A percentile compares a stretch with the other conserved stretches of the same genome.
Conservation (phyloP, 1,140 invertebrate genomes). For the Polyergus mexicanus region DNA sequence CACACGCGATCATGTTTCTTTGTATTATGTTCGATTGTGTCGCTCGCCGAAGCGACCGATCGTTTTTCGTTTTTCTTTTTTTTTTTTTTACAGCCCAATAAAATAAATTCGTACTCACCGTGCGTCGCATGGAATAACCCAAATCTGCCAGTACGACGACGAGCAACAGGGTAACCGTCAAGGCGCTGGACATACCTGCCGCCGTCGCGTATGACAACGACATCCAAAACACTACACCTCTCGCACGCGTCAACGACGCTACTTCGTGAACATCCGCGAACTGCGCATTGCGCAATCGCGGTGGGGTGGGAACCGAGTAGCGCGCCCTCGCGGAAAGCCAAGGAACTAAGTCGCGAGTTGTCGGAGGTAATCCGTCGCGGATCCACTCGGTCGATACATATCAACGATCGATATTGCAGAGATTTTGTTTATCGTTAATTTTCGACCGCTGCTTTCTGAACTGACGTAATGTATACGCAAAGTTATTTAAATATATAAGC, state of each 20-base stretch:
- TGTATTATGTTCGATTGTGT: too few species aligned
- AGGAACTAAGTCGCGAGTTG: background rate
- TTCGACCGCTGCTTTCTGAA: too few species aligned
- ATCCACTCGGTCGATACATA: background rate
- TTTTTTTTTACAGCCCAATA: background rate
- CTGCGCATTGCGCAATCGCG: conserved; percentile 20
- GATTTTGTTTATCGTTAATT: too few species aligned
- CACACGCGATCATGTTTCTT: background rate
- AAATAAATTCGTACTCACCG: conserved; percentile 52
- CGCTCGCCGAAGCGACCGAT: background rate
- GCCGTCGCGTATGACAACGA: conserved; percentile 24
- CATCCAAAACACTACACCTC: conserved; percentile 24
- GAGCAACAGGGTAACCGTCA: conserved; percentile 54
- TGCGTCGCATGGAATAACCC: conserved; percentile 50
- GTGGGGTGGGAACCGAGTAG: conserved; percentile 26
- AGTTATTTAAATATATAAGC: too few species aligned
- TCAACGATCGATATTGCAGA: background rate
- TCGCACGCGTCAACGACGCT: conserved; percentile 51
- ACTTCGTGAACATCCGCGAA: conserved; percentile 11
- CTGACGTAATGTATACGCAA: too few species aligned
- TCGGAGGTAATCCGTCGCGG: too few species aligned
- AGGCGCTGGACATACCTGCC: conserved; percentile 64
- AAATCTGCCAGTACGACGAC: conserved; percentile 36
- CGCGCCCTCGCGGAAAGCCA: background rate
- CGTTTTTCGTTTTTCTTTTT: background rate